Evolutionary conservation across 2,113 vertebrate species (phyloP).

Genomic region (Scomber japonicus): DNA sequence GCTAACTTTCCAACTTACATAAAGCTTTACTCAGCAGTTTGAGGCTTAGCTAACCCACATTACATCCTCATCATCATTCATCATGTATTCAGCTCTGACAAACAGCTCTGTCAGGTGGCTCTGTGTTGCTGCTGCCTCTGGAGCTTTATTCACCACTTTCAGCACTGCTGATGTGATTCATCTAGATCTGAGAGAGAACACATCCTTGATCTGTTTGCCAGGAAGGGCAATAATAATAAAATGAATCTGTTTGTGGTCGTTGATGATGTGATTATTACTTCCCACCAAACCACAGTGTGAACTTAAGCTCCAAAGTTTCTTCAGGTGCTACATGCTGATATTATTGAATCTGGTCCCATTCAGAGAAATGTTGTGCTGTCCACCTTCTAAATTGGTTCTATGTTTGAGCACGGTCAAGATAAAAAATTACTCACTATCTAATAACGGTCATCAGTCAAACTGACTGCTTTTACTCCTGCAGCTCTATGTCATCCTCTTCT

Average conservation of each 20-base stretch:
- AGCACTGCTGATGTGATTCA: neutral
- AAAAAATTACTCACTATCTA: neutral
- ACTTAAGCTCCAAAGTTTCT: neutral
- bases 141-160: neutral
- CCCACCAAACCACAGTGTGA: neutral
- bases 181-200: conserved; percentile 10
- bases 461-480: neutral
- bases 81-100: conserved; percentile 23
- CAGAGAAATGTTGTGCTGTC: too few species aligned
- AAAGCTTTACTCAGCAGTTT: conserved; percentile 39
- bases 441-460: neutral
- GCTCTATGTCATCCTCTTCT: neutral
- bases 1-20: conserved; percentile 10
- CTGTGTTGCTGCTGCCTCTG: neutral
- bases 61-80: neutral
- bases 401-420: too few species aligned
- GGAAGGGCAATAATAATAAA: neutral
- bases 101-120: conserved; percentile 13
- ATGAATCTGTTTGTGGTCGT: neutral
- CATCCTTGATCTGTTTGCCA: neutral
- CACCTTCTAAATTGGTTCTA: too few species aligned
- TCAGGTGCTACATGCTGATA: neutral
- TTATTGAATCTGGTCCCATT: neutral
- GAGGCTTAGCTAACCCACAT: conserved; percentile 16
- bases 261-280: neutral